Percentiles rank a stretch among this genome's conserved stretches.
Evolutionary conservation across 2,888 invertebrate species (phyloP).

Genomic region (Drosophila prostipennis): DNA sequence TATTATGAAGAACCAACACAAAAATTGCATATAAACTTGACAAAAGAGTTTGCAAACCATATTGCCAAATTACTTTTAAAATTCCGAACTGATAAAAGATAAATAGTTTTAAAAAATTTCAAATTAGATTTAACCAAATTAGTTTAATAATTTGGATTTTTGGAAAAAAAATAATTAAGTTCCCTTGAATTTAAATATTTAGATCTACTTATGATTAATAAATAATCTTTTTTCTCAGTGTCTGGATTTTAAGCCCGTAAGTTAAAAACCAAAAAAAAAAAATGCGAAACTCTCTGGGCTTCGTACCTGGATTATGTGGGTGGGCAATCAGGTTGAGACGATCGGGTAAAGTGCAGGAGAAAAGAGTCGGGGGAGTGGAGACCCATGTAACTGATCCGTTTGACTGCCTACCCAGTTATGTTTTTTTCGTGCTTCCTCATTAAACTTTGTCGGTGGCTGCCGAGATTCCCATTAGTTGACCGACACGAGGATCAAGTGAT

Average conservation of each 20-base stretch:
- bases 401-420: slow-evolving; percentile 53
- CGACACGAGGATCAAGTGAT: slow-evolving; percentile 34
- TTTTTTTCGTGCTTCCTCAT: slow-evolving; percentile 59
- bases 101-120: too few relatives aligned
- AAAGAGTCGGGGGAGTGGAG: slow-evolving; percentile 39
- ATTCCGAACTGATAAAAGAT: too few relatives aligned
- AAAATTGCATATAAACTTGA: too few relatives aligned
- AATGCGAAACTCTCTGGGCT: slow-evolving; percentile 39
- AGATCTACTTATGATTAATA: not conserved
- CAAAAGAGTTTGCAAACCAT: too few relatives aligned
- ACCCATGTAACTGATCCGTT: slow-evolving; percentile 68
- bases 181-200: too few relatives aligned
- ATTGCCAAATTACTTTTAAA: too few relatives aligned
- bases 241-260: slow-evolving; percentile 44
- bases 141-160: too few relatives aligned
- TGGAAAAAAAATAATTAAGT: too few relatives aligned
- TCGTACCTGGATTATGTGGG: slow-evolving; percentile 46
- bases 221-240: not conserved
- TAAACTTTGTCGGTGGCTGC: slow-evolving; percentile 13
- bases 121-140: too few relatives aligned
- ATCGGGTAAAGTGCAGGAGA: slow-evolving; percentile 25
- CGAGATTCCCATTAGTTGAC: slow-evolving; percentile 37
- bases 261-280: slow-evolving; percentile 64
- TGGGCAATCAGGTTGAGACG: slow-evolving; percentile 33
- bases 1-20: too few relatives aligned